Conservation (phyloP, 2,888 invertebrate genomes). For the Iphiclides podalirius region DNA sequence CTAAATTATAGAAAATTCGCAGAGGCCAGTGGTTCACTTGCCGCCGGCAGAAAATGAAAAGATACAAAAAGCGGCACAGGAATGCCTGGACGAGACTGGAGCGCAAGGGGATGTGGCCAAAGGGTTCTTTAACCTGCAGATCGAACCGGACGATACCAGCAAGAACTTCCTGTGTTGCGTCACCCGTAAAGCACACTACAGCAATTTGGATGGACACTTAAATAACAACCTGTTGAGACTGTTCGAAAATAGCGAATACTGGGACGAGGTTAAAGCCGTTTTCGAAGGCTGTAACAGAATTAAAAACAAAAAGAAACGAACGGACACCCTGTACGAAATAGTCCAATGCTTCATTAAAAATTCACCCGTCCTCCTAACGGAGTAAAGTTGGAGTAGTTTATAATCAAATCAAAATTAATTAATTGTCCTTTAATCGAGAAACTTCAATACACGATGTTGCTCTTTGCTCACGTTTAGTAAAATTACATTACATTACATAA, state of each 20-base stretch:
- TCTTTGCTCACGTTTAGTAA: too few relatives aligned
- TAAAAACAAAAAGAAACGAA: too few relatives aligned
- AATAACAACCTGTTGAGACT: not conserved
- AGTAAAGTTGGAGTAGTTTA: too few relatives aligned
- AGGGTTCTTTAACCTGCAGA: constrained; percentile 1
- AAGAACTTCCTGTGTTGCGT: constrained; percentile 11
- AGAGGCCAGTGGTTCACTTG: constrained; percentile 3
- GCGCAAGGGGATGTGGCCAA: not conserved
- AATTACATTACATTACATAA: too few relatives aligned
- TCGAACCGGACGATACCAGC: constrained; percentile 1
- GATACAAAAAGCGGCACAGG: not conserved
- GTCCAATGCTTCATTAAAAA: too few relatives aligned
- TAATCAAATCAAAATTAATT: too few relatives aligned
- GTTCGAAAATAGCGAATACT: not conserved
- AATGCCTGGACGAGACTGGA: not conserved
- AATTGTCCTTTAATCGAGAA: too few relatives aligned
- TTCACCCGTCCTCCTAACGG: too few relatives aligned
- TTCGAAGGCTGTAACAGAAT: constrained; percentile 8
- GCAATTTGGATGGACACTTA: constrained; percentile 1
- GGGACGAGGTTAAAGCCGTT: not conserved
- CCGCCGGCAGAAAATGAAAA: not conserved
- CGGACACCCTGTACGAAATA: too few relatives aligned
- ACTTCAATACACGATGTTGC: too few relatives aligned
- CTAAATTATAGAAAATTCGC: too few relatives aligned
- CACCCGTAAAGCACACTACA: not conserved